Conservation (phyloP, 2,888 invertebrate species). For the Hydroisotoma schaefferi region DNA sequence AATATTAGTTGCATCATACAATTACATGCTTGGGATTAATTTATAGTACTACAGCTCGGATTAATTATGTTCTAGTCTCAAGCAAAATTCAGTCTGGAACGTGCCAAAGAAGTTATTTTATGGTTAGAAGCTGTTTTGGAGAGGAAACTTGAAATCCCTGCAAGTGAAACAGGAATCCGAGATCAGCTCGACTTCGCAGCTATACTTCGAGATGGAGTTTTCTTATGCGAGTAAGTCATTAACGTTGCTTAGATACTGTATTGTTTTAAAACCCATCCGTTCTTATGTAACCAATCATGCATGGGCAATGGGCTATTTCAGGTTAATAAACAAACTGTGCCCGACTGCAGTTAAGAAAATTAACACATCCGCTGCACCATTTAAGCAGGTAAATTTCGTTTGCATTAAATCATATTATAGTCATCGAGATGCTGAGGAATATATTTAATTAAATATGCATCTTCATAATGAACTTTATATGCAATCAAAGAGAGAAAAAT, state of each 20-base stretch:
- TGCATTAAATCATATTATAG: no score
- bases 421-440: no score
- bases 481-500: no score
- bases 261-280: not conserved
- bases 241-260: not conserved
- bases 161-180: conserved; percentile 50
- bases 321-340: conserved; percentile 52
- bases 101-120: conserved; percentile 51
- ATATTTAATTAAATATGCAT: no score
- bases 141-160: conserved; percentile 50
- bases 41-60: not conserved
- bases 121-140: conserved; percentile 55
- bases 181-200: conserved; percentile 54
- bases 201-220: conserved; percentile 55
- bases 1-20: no score
- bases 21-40: not conserved
- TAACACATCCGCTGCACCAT: conserved; percentile 52
- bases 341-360: conserved; percentile 52
- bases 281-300: not conserved
- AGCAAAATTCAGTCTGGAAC: conserved; percentile 55
- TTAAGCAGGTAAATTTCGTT: conserved; percentile 54
- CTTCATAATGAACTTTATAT: no score
- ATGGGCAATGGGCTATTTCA: conserved; percentile 43
- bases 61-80: conserved; percentile 43
- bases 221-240: conserved; percentile 54